A percentile compares a stretch with the other conserved stretches of the same genome.
Evolutionary conservation across 2,113 vertebrate species (phyloP).

Genomic region (Uropsilus gracilis): DNA sequence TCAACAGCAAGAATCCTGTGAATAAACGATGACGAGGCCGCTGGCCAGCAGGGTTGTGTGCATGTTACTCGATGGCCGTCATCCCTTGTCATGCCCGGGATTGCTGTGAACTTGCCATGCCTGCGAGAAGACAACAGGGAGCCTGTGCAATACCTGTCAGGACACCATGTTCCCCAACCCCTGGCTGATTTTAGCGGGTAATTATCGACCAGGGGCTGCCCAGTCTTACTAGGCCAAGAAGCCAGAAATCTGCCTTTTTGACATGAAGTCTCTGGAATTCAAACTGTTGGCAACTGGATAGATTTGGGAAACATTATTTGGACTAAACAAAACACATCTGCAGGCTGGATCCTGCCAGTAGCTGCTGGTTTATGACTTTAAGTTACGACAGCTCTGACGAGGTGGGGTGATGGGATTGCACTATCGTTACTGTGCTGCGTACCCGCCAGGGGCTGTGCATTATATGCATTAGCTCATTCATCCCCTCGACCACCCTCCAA

Average conservation of each 20-base stretch:
- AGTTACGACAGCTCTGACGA: not conserved
- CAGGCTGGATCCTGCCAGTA: not conserved
- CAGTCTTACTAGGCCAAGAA: not conserved
- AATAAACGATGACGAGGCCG: no score
- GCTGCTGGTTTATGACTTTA: not conserved
- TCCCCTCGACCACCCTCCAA: not conserved
- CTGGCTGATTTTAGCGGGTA: not conserved
- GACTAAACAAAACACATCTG: not conserved
- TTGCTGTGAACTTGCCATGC: rapidly evolving
- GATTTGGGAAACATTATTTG: not conserved
- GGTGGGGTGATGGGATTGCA: no score
- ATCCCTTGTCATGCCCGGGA: not conserved
- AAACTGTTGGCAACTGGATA: not conserved
- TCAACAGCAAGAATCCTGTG: not conserved
- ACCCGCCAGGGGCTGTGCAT: not conserved
- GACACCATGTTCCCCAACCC: not conserved
- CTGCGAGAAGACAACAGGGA: not conserved
- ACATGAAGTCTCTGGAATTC: not conserved
- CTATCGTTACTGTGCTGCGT: not conserved
- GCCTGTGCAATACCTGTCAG: not conserved
- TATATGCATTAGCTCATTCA: not conserved
- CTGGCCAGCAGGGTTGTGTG: no score
- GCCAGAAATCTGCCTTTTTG: not conserved
- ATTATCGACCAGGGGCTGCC: no score
- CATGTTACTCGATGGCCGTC: not conserved